phyloP scores from a whole-genome alignment of 2,888 invertebrate genomes.

The Blera fallax region DNA sequence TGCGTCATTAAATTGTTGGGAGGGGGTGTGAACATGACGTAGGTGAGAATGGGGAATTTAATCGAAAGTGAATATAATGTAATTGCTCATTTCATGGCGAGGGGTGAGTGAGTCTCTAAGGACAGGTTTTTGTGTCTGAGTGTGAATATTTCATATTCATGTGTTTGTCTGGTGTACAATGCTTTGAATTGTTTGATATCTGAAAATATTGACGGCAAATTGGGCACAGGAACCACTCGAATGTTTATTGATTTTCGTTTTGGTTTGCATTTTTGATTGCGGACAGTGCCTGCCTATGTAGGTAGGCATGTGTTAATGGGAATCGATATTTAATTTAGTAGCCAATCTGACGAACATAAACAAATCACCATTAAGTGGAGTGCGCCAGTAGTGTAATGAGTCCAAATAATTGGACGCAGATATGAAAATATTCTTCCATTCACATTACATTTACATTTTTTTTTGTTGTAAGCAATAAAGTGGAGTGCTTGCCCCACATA shows the following conservation, averaged over 20 bases:
- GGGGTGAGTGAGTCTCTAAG: background rate
- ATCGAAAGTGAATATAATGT: conserved; percentile 24
- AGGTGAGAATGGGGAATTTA: background rate
- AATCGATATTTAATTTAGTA: background rate
- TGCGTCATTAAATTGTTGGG: background rate
- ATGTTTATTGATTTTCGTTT: conserved; percentile 9
- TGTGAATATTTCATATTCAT: background rate
- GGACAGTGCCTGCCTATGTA: background rate
- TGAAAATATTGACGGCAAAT: background rate
- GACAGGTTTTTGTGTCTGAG: background rate
- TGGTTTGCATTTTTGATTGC: background rate
- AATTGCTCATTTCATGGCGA: background rate
- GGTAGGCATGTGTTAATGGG: background rate
- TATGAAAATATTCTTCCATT: background rate
- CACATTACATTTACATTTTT: background rate
- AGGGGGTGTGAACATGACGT: conserved; percentile 2
- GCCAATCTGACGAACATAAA: background rate
- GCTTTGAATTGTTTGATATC: background rate
- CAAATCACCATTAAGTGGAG: background rate
- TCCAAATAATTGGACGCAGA: background rate
- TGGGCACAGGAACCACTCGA: background rate
- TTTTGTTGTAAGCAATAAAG: background rate
- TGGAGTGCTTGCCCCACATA: background rate
- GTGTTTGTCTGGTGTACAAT: background rate
- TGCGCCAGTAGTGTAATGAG: background rate